These are phyloP conservation scores for Peromyscus melanophrys DNA, from an alignment of 2,797 vertebrate species.

Conservation along the genomic window DNA sequence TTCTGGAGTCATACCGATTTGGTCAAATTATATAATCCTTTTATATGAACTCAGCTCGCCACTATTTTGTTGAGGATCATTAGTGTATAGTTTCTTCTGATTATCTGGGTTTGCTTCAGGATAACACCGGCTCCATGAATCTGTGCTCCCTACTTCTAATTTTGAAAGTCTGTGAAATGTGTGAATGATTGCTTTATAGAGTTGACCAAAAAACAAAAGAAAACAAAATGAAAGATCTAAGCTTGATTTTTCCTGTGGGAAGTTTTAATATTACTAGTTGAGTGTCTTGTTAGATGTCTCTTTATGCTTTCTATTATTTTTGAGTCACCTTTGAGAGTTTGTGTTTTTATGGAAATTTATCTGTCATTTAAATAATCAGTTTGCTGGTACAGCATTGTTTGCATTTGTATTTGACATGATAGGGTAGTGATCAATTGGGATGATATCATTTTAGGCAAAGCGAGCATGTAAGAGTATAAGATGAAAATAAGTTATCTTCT, in stretches of 20 bases:
- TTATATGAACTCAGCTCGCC: background rate
- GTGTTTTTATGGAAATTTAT: background rate
- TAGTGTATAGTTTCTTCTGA: background rate
- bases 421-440: background rate
- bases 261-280: conserved; percentile 61
- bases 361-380: conserved; percentile 13
- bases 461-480: background rate
- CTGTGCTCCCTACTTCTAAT: background rate
- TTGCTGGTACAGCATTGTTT: background rate
- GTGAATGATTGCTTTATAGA: conserved; percentile 33
- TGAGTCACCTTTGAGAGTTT: background rate
- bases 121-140: background rate
- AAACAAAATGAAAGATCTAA: background rate
- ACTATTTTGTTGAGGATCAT: conserved; percentile 22
- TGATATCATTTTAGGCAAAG: conserved; percentile 35
- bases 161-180: background rate
- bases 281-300: background rate
- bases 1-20: background rate
- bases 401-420: background rate
- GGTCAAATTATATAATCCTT: background rate
- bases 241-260: background rate
- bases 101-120: background rate
- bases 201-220: background rate
- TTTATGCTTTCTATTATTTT: conserved; percentile 50
- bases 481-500: background rate